Evolutionary conservation across 2,113 vertebrate species (phyloP).

Genomic region (Ceyx cyanopectus): DNA sequence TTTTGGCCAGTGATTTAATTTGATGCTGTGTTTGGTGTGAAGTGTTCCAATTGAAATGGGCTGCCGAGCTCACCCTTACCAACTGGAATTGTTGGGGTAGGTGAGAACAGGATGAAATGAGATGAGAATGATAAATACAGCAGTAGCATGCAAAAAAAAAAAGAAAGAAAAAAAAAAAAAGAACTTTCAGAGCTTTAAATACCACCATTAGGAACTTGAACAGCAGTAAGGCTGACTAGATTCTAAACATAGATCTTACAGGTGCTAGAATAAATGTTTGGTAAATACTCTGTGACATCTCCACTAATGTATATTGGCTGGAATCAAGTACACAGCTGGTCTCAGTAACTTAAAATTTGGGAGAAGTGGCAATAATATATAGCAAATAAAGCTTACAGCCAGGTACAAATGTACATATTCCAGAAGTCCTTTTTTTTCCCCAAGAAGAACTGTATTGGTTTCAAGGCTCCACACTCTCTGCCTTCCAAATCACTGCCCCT

Average conservation of each 20-base stretch:
- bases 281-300: not conserved
- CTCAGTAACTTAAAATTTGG: not conserved
- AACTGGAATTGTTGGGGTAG: not conserved
- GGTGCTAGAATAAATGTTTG: not conserved
- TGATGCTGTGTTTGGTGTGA: not conserved
- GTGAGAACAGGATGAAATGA: not conserved
- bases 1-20: conserved; percentile 47
- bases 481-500: not conserved
- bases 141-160: not conserved
- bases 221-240: not conserved
- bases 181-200: not conserved
- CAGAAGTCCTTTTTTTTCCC: not conserved
- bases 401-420: not conserved
- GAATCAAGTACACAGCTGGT: not conserved
- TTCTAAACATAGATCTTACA: not conserved
- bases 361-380: not conserved
- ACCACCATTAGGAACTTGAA: not conserved
- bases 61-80: not conserved
- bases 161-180: not conserved
- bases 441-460: not conserved
- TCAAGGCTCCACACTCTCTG: not conserved
- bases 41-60: not conserved
- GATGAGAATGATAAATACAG: not conserved
- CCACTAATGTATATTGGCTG: not conserved
- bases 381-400: not conserved